Base-by-base conservation (phyloP, 2,113 vertebrate species). In the Tenrec ecaudatus region DNA sequence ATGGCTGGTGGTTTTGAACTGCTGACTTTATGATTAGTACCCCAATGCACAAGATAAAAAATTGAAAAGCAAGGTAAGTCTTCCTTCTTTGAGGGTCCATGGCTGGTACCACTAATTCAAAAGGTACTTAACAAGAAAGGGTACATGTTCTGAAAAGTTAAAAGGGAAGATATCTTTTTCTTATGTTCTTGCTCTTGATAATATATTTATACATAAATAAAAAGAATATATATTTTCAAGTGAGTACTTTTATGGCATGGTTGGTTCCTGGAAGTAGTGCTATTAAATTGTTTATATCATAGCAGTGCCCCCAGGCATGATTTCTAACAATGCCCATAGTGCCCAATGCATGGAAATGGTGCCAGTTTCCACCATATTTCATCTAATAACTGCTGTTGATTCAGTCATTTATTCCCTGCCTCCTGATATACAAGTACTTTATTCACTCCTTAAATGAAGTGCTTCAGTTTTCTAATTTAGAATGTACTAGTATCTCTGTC, bases 201-300 rank as follows among this genome's bases (percentile, higher is more conserved):
- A 53, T 14, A 23, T n/a, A 69, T 91, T 58, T 85, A 43, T 2
- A 8, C 66, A 22, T 83, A 90, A 43, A 25, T 76, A 85, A 82
- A 94, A 86, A 8, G 15, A 62, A 62, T 22, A 62, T 62, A 62
- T 89, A 10, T 90, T 81, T 90, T 38, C 64, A 89, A 89, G 31
- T 81, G 25, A 90, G 14, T 88, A 53, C 62, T 75, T 94, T 92
- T 92, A 40, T 88, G n/a, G 27, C 85, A 83, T 75, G 3, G 0
- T 36, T 85, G 43, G 38, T 47, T 83, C 82, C 69, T 80, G 31
- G 82, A 82, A 92, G 40, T 36, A 90, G 60, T 85, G 90, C 25
- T 62, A 81, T 33, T 58, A 8, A 75, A 80, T 89, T 77, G 23
- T 53, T 29, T 93, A 2, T 78, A 66, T n/a, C 0, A 82, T 62